These are phyloP conservation scores for Apomyelois bistriatella DNA, from an alignment of 2,888 invertebrate species.

Conservation along the genomic window DNA sequence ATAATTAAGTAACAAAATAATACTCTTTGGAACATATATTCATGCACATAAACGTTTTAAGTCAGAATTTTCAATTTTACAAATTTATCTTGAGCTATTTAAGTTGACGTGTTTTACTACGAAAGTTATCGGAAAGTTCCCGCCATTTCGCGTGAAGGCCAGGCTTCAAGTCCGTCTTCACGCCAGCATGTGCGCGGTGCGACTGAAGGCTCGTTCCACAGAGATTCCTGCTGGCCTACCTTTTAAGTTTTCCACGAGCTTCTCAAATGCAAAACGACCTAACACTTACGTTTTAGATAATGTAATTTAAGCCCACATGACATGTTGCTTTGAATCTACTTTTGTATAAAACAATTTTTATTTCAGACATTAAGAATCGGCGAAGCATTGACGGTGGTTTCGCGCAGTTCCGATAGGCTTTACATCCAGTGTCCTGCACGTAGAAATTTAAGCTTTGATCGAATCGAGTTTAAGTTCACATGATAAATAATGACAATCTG, in stretches of 20 bases:
- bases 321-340: neutral
- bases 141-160: conserved; percentile 48
- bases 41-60: neutral
- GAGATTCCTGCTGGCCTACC: conserved; percentile 65
- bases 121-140: conserved; percentile 67
- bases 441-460: conserved; percentile 8
- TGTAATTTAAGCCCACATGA: conserved; percentile 9
- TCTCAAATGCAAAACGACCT: conserved; percentile 24
- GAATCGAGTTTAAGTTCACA: conserved; percentile 24
- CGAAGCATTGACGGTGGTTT: conserved; percentile 26
- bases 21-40: neutral
- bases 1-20: neutral
- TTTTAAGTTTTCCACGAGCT: conserved; percentile 62
- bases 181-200: conserved; percentile 66
- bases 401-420: conserved; percentile 30
- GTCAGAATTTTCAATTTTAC: neutral
- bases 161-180: conserved; percentile 44
- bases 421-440: conserved; percentile 24
- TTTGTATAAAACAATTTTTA: neutral
- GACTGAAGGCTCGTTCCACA: conserved; percentile 64
- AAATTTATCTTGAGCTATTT: conserved; percentile 22
- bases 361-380: conserved; percentile 19
- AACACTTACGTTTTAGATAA: conserved; percentile 15
- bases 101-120: conserved; percentile 40
- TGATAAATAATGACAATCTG: conserved; percentile 27